Conservation (phyloP, 2,113 vertebrate species). For the Lasiurus cinereus region DNA sequence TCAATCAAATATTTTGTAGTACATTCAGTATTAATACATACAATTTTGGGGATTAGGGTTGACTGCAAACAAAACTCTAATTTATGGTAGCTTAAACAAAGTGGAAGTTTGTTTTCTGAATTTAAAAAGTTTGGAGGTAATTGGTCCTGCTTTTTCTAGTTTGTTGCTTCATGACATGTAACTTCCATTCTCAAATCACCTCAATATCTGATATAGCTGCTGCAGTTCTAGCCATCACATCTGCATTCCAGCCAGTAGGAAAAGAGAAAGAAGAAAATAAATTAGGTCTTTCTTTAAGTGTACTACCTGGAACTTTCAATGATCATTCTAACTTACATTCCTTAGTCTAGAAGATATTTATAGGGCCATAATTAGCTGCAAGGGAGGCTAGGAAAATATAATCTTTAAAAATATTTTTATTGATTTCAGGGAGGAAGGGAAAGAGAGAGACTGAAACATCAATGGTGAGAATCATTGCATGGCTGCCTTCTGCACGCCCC, state of each 20-base stretch:
- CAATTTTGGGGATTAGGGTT: neutral
- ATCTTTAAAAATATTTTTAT: neutral
- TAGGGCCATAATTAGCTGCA: neutral
- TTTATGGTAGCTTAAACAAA: neutral
- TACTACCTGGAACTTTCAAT: neutral
- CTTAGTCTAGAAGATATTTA: neutral
- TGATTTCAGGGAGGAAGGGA: too few species aligned
- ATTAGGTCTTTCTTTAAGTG: neutral
- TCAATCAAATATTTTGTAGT: neutral
- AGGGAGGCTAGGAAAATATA: conserved; percentile 4
- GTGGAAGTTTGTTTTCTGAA: neutral
- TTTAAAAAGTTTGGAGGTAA: neutral
- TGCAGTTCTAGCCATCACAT: neutral
- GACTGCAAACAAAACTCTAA: neutral
- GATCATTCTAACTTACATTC: neutral
- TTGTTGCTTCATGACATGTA: neutral
- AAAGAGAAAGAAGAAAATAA: neutral
- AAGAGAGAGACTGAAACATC: too few species aligned
- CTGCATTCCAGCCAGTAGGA: neutral
- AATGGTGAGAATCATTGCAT: too few species aligned
- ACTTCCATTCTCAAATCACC: neutral
- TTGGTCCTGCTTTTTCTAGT: neutral
- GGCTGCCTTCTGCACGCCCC: too few species aligned
- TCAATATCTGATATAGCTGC: neutral
- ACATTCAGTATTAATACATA: neutral